Base-by-base conservation (phyloP, 2,888 invertebrate genomes). In the Druceiella hillmani region DNA sequence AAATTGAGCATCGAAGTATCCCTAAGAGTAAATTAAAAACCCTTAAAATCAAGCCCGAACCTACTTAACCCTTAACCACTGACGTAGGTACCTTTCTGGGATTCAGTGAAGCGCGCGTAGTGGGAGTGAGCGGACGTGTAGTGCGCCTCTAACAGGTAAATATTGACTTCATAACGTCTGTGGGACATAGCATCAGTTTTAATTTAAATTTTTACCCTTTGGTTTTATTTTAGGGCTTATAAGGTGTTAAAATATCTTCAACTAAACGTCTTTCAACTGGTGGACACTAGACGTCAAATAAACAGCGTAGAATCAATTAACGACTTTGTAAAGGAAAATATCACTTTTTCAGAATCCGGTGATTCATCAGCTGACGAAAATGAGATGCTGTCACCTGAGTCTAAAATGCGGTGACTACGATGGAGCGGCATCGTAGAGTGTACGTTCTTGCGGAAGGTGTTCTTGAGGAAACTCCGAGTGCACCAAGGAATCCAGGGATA, bases 91-190 rank as follows among this genome's bases (percentile, higher is more conserved):
- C 22, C 22, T 20, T 20, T n/a, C 22, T 20, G n/a, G 22, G 6
- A 20, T 20, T n/a, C 22, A 20, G n/a, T 20, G 22, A 20, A 6
- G 22, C 22, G n/a, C n/a, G n/a, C n/a, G n/a, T n/a, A n/a, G 6
- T 20, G 22, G 22, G 22, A n/a, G n/a, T n/a, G n/a, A 20, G 22
- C 22, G 22, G 22, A 20, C 22, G n/a, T 20, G 22, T 20, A n/a
- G 22, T 20, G 22, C 22, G 22, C 22, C 22, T 20, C 22, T 7
- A 20, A 20, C 22, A 20, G 22, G 22, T 20, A 20, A 20, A 20
- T 20, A n/a, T 20, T 20, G 6, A 20, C 22, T 20, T 20, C 22
- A 20, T 20, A 20, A 20, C 6, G 22, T n/a, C 22, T 20, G 22
- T 20, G 22, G n/a, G 22, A 6, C n/a, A n/a, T 20, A 20, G 22